phyloP scores from a whole-genome alignment of 2,113 vertebrate species.

The Rhizomys pruinosus region DNA sequence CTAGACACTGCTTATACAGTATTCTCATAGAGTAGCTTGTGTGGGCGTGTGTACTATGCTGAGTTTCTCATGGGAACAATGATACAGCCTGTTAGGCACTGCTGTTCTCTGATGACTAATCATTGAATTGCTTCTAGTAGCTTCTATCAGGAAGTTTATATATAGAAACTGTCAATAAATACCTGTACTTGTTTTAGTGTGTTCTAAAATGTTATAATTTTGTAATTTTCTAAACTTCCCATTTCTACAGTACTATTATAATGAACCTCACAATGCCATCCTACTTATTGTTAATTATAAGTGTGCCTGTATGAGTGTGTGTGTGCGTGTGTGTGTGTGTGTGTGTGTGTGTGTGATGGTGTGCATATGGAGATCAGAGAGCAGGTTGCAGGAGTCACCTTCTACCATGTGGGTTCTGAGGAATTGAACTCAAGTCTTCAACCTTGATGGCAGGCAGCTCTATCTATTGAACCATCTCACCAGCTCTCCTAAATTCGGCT shows the following conservation, averaged over 20 bases:
- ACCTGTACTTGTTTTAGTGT: conserved; percentile 12
- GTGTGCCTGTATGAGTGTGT: too few species aligned
- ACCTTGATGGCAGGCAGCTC: too few species aligned
- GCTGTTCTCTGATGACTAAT: conserved; percentile 15
- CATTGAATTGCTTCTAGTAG: conserved; percentile 24
- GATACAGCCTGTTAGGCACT: conserved; percentile 21
- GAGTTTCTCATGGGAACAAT: conserved; percentile 52
- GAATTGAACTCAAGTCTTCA: neutral
- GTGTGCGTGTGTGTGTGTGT: too few species aligned
- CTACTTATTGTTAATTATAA: neutral
- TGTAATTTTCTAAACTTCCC: conserved; percentile 23
- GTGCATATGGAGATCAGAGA: neutral
- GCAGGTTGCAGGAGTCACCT: neutral
- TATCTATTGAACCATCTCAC: neutral
- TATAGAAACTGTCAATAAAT: neutral
- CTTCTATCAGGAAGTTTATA: conserved; percentile 28
- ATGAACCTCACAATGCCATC: neutral
- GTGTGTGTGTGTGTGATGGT: too few species aligned
- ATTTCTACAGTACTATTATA: neutral
- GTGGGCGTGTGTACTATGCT: neutral
- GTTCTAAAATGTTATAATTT: conserved; percentile 15
- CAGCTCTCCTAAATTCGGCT: neutral
- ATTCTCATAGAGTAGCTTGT: conserved; percentile 20
- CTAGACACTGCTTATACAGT: conserved; percentile 36
- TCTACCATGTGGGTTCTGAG: neutral